Conservation (phyloP, 2,797 vertebrate species). For the Paedocypris micromegethes region DNA sequence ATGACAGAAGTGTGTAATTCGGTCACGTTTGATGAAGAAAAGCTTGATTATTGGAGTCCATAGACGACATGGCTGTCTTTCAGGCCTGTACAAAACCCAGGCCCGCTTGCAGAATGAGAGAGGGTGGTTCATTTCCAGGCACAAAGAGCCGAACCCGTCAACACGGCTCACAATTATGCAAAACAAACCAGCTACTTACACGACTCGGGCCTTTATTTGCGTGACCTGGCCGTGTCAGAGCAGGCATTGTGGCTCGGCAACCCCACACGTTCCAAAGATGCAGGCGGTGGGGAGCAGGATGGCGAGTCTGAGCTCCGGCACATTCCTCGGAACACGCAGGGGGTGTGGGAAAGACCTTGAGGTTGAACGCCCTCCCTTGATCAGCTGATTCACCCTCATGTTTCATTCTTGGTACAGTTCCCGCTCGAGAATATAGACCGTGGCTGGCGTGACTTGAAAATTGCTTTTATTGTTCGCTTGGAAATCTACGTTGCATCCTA, state of each 20-base stretch:
- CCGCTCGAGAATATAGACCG: conserved; percentile 58
- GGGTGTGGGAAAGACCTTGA: conserved; percentile 64
- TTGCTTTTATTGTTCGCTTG: conserved; percentile 46
- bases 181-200: conserved; percentile 48
- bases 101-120: conserved; percentile 42
- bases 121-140: conserved; percentile 42
- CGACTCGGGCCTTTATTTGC: conserved; percentile 44
- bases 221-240: conserved; percentile 44
- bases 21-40: conserved; percentile 52
- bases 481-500: conserved; percentile 45
- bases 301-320: conserved; percentile 55
- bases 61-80: conserved; percentile 42
- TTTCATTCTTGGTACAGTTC: conserved; percentile 60
- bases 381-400: conserved; percentile 61
- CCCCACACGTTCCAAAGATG: conserved; percentile 51
- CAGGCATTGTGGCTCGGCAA: conserved; percentile 41
- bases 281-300: conserved; percentile 47
- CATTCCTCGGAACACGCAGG: conserved; percentile 50
- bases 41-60: conserved; percentile 49
- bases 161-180: conserved; percentile 49
- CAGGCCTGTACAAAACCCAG: conserved; percentile 41
- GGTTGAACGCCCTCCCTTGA: conserved; percentile 51
- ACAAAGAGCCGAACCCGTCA: conserved; percentile 47
- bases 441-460: conserved; percentile 30
- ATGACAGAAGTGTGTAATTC: conserved; percentile 48